Evolutionary conservation across 2,888 invertebrate species (phyloP), one percentile per base, ranked within the genome.

Genomic region (Trichopoda pennipes): DNA sequence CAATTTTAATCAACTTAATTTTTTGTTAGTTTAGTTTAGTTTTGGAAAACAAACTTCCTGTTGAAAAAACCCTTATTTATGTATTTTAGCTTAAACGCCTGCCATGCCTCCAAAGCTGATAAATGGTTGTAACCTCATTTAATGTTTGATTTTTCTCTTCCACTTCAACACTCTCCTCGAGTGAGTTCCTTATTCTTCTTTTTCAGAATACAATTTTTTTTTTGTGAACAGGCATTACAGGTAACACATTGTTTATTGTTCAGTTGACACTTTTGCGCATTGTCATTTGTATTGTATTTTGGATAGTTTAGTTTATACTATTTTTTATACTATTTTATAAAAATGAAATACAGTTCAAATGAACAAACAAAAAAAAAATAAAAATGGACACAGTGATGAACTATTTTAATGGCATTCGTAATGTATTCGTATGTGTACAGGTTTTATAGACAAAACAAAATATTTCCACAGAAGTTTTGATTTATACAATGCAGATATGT

Each of bases 221-320:
- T 47, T 28, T 42, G 51, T 51, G 55, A 68, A 51, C 51, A 70
- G 60, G 69, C 64, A 64, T 44, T 61, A 69, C 75, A 82, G 81
- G 79, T 82, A 68, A 72, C 51, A 75, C 70, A 68, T 76, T 61
- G 79, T 82, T 82, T 79, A 79, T 79, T 75, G 79, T 68, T 68
- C 58, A 72, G 75, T 79, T 82, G 82, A 82, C 82, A 82, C 79
- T 79, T 81, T 82, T 55, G 75, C 79, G 82, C 82, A 82, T 73
- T 73, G 66, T 68, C 66, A 60, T 78, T 75, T 79, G 60, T 61
- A 23, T 16, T n/a, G 28, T 61, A 47, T 73, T 68, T 21, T 60
- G n/a, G n/a, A 75, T 60, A 53, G 53, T 66, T 66, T 42, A 69
- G 74, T 49, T 55, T 32, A 56, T 56, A 12, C 14, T 21, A 14